A percentile compares a stretch with the other conserved stretches of the same genome.
Evolutionary conservation across 1,140 invertebrate genomes (phyloP).

Genomic region (silkworm (Bombyx mori)): ASM3026992v2 NC_085121.1:5796001-5796500

Average conservation of each 20-base stretch:
- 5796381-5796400: background rate
- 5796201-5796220: constrained; percentile 44
- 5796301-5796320: constrained; percentile 67
- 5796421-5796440: too few species aligned
- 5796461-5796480: too few species aligned
- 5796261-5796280: constrained; percentile 63
- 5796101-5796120: too few species aligned
- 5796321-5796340: background rate
- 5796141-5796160: constrained; percentile 17
- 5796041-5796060: too few species aligned
- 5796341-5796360: constrained; percentile 30
- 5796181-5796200: constrained; percentile 53
- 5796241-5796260: constrained; percentile 63
- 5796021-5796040: too few species aligned
- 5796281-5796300: constrained; percentile 71
- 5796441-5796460: too few species aligned
- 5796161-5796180: constrained; percentile 65
- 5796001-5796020: too few species aligned
- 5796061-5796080: too few species aligned
- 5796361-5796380: constrained; percentile 67
- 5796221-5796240: constrained; percentile 53
- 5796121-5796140: too few species aligned
- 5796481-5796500: too few species aligned
- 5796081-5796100: too few species aligned
- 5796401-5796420: too few species aligned